phyloP scores from a whole-genome alignment of 2,888 invertebrate species.

The Mesochorus sp. region DNA sequence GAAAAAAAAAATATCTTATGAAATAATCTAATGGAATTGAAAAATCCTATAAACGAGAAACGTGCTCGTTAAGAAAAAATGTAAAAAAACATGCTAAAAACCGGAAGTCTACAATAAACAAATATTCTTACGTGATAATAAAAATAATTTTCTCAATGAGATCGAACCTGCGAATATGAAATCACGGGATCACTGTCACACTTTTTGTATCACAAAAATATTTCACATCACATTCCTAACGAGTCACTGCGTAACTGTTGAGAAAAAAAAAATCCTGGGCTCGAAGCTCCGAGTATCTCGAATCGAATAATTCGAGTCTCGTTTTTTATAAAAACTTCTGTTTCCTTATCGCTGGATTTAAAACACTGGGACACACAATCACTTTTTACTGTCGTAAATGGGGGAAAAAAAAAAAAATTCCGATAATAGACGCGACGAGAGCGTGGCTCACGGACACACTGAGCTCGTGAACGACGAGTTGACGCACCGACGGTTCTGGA shows the following conservation, averaged over 20 bases:
- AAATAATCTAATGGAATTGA: neutral
- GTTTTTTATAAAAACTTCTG: neutral
- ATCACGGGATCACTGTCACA: constrained; percentile 6
- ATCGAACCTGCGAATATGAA: constrained; percentile 16
- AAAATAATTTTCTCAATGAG: neutral
- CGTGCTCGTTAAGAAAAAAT: neutral
- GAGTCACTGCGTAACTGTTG: neutral
- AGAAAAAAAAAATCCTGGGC: neutral
- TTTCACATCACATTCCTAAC: neutral
- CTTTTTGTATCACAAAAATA: constrained; percentile 6
- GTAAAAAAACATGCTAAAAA: neutral
- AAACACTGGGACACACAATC: neutral
- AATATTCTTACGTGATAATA: neutral
- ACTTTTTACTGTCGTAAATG: neutral
- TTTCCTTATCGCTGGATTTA: neutral
- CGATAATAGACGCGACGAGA: constrained; percentile 41
- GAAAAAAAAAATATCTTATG: neutral
- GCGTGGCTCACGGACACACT: constrained; percentile 30
- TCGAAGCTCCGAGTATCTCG: neutral
- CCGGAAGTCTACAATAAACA: neutral
- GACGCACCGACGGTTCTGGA: constrained; percentile 58
- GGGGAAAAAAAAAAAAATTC: neutral
- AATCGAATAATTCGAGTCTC: neutral
- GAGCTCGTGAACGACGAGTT: constrained; percentile 40
- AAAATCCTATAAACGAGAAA: neutral